Percentiles rank a stretch among this genome's conserved stretches.
phyloP scores from a whole-genome alignment of 2,888 invertebrate species.

The Liopterus haemorrhoidalis region DNA sequence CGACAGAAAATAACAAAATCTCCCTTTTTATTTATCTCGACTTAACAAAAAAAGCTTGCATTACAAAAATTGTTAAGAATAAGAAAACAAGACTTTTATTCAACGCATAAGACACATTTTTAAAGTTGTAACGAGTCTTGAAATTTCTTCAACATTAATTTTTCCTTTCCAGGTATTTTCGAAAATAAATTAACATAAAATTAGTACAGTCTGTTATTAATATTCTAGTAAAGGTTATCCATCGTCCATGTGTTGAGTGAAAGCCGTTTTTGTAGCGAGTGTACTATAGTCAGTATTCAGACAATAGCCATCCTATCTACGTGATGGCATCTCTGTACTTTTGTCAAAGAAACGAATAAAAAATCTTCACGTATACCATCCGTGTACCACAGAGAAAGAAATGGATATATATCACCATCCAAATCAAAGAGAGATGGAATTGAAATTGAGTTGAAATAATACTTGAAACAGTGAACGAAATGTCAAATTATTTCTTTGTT shows the following conservation, averaged over 20 bases:
- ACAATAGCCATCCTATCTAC: constrained; percentile 20
- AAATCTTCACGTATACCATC: too few species aligned
- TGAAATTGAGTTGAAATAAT: too few species aligned
- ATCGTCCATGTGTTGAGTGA: not conserved
- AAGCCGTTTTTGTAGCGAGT: constrained; percentile 10
- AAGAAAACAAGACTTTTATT: not conserved
- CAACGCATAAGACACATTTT: not conserved
- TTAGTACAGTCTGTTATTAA: not conserved
- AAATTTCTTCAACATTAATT: not conserved
- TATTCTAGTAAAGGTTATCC: too few species aligned
- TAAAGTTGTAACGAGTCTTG: not conserved
- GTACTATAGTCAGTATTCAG: constrained; percentile 13
- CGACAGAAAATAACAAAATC: too few species aligned
- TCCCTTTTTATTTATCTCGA: too few species aligned
- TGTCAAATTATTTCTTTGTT: too few species aligned
- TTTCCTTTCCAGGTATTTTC: not conserved
- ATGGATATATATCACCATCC: too few species aligned
- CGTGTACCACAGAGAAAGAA: too few species aligned
- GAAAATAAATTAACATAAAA: not conserved
- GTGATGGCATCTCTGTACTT: constrained; percentile 20
- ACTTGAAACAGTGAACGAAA: too few species aligned
- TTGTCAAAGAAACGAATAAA: constrained; percentile 20
- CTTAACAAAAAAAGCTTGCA: too few species aligned
- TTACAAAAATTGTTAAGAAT: constrained; percentile 5
- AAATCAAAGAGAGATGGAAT: too few species aligned